A percentile compares a stretch with the other conserved stretches of the same genome.
Conservation (phyloP, 1,140 invertebrate species). For the Laupala kohalensis region DNA sequence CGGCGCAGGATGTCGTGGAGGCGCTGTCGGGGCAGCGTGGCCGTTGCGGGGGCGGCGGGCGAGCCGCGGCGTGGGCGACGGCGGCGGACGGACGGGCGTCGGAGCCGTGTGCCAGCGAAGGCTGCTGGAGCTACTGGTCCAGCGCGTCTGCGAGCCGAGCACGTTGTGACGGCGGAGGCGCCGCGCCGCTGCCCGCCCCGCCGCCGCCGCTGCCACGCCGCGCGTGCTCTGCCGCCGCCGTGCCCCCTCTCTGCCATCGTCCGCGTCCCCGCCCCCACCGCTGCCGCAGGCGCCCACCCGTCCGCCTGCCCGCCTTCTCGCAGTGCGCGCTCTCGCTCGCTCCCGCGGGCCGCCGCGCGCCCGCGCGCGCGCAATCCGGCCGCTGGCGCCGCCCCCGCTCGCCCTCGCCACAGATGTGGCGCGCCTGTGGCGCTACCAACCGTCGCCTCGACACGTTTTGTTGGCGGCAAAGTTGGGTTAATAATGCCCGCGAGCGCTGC, state of each 20-base stretch:
- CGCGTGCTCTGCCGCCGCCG: too few species aligned
- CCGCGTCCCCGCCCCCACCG: background rate
- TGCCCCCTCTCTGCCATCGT: too few species aligned
- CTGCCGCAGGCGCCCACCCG: background rate
- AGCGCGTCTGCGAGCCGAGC: too few species aligned
- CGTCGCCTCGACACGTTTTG: background rate
- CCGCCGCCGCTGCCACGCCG: too few species aligned
- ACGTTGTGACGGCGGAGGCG: too few species aligned
- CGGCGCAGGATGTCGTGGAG: constrained; percentile 1
- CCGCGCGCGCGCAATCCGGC: background rate
- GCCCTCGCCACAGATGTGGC: background rate
- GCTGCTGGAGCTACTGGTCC: too few species aligned
- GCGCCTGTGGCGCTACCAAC: background rate
- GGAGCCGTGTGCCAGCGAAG: too few species aligned
- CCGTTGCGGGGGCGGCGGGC: too few species aligned
- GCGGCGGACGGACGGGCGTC: too few species aligned
- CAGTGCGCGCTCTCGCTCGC: background rate
- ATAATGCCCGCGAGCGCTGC: constrained; percentile 19
- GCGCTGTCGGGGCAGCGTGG: constrained; percentile 2
- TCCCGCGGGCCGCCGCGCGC: background rate
- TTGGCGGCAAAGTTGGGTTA: constrained; percentile 17
- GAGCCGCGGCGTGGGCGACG: too few species aligned
- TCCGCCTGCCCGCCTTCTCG: background rate
- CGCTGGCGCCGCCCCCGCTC: background rate
- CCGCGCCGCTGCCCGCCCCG: too few species aligned